Conservation (phyloP, 1,140 invertebrate genomes). For the Oscheius sp. region DNA sequence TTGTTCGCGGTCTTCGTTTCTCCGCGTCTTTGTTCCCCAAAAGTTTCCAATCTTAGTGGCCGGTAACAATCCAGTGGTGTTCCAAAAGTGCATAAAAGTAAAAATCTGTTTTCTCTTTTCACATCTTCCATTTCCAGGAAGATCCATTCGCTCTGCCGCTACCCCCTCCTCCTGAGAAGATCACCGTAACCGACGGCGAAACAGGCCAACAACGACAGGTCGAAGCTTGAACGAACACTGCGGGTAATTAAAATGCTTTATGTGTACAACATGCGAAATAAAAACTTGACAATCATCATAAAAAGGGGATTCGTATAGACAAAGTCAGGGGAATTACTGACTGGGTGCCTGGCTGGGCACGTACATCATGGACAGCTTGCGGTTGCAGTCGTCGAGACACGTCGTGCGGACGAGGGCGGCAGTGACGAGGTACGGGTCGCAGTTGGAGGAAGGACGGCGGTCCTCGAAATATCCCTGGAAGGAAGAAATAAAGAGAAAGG, state of each 20-base stretch:
- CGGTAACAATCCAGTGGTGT: no score
- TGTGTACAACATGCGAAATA: not conserved
- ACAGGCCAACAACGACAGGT: not conserved
- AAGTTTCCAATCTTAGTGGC: no score
- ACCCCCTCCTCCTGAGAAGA: not conserved
- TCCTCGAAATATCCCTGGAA: slow-evolving; percentile 86
- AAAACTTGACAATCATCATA: not conserved
- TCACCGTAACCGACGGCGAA: not conserved
- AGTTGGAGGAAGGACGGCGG: slow-evolving; percentile 85
- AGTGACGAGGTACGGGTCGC: slow-evolving; percentile 77
- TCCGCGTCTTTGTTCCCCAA: no score
- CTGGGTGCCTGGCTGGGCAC: slow-evolving; percentile 29
- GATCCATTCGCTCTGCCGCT: not conserved
- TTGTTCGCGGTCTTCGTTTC: no score
- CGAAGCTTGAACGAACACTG: no score
- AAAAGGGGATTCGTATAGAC: not conserved
- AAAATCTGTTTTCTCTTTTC: no score
- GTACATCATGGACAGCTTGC: slow-evolving; percentile 38
- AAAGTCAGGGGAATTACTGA: not conserved
- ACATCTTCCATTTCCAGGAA: no score
- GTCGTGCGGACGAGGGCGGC: slow-evolving; percentile 36
- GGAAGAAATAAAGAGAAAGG: slow-evolving; percentile 12
- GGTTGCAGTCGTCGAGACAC: slow-evolving; percentile 29
- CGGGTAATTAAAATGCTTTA: not conserved
- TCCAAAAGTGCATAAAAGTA: no score